phyloP scores from a whole-genome alignment of 1,140 invertebrate genomes.

The Apis cerana region DNA sequence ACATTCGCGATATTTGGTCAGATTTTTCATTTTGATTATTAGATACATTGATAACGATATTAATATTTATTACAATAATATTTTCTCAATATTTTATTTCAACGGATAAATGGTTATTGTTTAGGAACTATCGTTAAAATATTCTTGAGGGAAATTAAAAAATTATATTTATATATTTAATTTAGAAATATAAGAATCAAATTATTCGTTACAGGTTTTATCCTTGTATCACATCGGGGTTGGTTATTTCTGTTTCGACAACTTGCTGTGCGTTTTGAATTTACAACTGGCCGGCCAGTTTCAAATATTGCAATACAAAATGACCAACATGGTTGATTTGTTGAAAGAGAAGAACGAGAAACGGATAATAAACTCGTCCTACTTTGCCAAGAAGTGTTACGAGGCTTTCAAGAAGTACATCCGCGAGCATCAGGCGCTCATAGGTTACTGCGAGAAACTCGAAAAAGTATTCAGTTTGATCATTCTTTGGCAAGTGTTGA shows the following conservation, averaged over 20 bases:
- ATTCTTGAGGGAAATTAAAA: too few species aligned
- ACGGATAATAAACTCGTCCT: too few species aligned
- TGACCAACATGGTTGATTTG: not conserved
- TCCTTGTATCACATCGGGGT: constrained; percentile 38
- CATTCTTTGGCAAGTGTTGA: constrained; percentile 49
- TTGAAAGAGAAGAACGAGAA: too few species aligned
- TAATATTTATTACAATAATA: too few species aligned
- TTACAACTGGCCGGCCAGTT: constrained; percentile 55
- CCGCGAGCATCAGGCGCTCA: constrained; percentile 42
- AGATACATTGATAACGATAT: too few species aligned
- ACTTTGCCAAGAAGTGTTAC: not conserved
- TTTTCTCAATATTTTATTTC: too few species aligned
- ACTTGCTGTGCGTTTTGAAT: constrained; percentile 48
- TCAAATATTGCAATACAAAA: constrained; percentile 50
- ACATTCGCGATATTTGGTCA: too few species aligned
- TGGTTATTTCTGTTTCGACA: constrained; percentile 60
- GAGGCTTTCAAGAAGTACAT: constrained; percentile 30
- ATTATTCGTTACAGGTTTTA: not conserved
- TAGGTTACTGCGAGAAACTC: constrained; percentile 44
- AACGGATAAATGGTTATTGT: too few species aligned
- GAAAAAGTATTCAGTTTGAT: constrained; percentile 48
- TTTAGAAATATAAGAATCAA: too few species aligned
- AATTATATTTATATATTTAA: too few species aligned
- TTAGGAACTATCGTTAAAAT: too few species aligned
- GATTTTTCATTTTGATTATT: too few species aligned